These are phyloP conservation scores for Brachionus calyciflorus DNA, from an alignment of 1,140 invertebrate genomes.

Conservation along the genomic window DNA sequence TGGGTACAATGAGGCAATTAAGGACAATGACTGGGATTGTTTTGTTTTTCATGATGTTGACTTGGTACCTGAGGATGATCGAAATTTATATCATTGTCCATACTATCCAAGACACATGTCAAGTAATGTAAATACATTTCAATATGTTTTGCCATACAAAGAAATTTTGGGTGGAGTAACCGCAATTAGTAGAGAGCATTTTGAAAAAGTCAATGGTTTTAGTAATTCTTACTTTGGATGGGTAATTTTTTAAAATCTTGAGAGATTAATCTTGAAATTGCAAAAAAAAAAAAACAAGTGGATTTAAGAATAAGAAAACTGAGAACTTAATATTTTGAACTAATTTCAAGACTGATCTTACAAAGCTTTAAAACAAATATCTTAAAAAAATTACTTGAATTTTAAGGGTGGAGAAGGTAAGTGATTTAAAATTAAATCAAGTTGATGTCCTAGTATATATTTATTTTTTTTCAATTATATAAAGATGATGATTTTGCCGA, in stretches of 20 bases:
- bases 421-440: background rate
- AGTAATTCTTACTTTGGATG: conserved; percentile 80
- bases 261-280: background rate
- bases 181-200: conserved; percentile 65
- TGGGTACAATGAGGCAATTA: conserved; percentile 72
- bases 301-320: background rate
- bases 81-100: conserved; percentile 85
- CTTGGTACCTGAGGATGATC: conserved; percentile 78
- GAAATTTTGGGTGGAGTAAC: conserved; percentile 74
- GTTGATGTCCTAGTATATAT: background rate
- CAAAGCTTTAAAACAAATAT: no score
- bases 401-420: conserved; percentile 46
- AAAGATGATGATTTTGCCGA: conserved; percentile 41
- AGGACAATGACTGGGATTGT: conserved; percentile 71
- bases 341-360: conserved; percentile 15
- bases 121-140: conserved; percentile 30
- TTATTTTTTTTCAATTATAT: background rate
- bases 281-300: background rate
- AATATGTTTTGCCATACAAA: conserved; percentile 69
- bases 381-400: background rate
- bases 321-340: no score
- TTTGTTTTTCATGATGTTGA: conserved; percentile 91
- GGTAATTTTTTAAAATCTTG: conserved; percentile 56
- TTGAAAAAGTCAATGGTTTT: conserved; percentile 77
- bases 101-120: conserved; percentile 74